Evolutionary conservation across 1,140 invertebrate genomes (phyloP), one percentile per base, ranked within the genome.

Genomic region (Hyposmocoma kahamanoa): DNA sequence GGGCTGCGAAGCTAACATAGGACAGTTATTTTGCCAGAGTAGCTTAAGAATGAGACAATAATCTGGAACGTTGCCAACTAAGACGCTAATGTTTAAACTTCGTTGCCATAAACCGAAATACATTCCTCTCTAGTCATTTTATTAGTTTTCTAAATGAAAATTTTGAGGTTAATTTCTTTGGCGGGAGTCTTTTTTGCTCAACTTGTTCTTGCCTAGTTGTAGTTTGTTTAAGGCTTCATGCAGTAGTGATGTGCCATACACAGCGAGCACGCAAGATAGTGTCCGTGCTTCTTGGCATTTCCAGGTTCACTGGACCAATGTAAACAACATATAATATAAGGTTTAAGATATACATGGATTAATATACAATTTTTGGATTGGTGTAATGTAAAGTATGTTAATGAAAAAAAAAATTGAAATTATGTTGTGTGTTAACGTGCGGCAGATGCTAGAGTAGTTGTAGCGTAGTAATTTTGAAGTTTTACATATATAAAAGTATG

Each of bases 381-480:
- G 73, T 84, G 76, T 81, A 77, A 74, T 75, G 74, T 69, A 69
- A 69, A 66, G 66, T 65, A 74, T 72, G 72, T 74, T 76, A 72
- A 64, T 21, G 18, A 65, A 59, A 67, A 42, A 63, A 61, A 60
- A 64, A 57, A 59, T 55, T 63, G 58, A 61, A 65, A 72, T 62
- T 69, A 84, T 70, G 74, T 80, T 79, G 78, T 82, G 72, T 82
- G 76, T 82, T 78, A 69, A 76, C 63, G 72, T 78, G 77, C 70
- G 72, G 69, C 78, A 53, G 68, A 78, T 69, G 81, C 81, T 82
- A 82, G 81, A 72, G 73, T 84, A 84, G 78, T 67, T 54, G 78
- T 84, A 82, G 81, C 59, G 74, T 84, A 84, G 81, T 64, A 61
- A 82, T 84, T 84, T 84, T 82, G 81, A 84, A 77, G 62, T 79